Evolutionary conservation across 2,797 vertebrate species (phyloP), one percentile per base, ranked within the genome.

Genomic region (Molossus molossus): DNA sequence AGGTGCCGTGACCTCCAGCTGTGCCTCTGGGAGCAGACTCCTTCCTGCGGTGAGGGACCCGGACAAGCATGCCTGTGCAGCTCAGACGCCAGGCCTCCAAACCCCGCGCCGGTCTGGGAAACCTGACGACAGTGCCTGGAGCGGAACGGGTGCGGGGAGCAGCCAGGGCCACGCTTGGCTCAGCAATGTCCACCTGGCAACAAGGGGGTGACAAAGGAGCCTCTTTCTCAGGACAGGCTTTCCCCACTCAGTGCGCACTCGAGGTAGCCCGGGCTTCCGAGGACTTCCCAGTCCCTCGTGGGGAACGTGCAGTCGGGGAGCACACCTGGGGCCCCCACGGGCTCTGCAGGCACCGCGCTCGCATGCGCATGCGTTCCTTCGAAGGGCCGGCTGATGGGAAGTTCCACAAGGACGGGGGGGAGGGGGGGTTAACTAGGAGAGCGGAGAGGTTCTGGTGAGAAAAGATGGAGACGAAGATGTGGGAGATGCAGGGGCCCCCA

Each of bases 101-200:
- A 48, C 29, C 33, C 60, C 81, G 13, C 0, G 3, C 21, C 17
- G 9, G 6, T 3, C 17, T 55, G 33, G 48, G 55, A 23, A 72
- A 67, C 5, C 3, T 1, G 8, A 53, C 29, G 53, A 17, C 0
- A 7, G 8, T 6, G 27, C 1, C 20, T 5, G 4, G 45, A 62
- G 18, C 18, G 0, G 0, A 64, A 37, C 1, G 1, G 11, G 4
- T 40, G 1, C 4, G 5, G 14, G 2, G 21, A 48, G 25, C 1
- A 40, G 37, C 12, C 4, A 29, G 67, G 21, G 67, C 21, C 4
- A 0, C 1, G 60, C 83, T 55, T 6, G 9, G 15, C 14, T 67
- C 79, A 29, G 25, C 9, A 17, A 7, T 0, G 69, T 27, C 48
- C 11, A 0, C 9, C 21, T 33, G 62, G 57, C n/a, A 40, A 12